Percentiles rank a stretch among this genome's conserved stretches.
Conservation (phyloP, 2,888 invertebrate genomes). For the Noctua janthe region DNA sequence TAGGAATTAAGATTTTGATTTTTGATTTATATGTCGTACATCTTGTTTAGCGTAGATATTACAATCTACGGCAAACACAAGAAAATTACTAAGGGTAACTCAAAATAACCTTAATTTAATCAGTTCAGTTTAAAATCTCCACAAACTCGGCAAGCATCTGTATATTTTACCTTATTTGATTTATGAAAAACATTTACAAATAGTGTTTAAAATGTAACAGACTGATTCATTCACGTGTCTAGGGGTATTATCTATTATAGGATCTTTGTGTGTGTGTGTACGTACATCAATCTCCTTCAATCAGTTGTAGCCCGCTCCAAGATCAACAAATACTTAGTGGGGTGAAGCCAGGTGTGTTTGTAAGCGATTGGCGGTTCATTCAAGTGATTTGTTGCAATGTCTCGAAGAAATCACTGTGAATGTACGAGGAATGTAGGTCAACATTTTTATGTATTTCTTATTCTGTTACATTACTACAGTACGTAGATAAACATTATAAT, state of each 20-base stretch:
- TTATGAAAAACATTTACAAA: conserved; percentile 50
- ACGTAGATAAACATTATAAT: no score
- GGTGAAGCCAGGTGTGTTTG: background rate
- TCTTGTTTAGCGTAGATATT: no score
- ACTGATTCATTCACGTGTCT: conserved; percentile 52
- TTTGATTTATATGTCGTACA: no score
- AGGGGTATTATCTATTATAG: conserved; percentile 33
- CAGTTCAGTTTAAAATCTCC: background rate
- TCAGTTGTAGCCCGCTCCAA: conserved; percentile 49
- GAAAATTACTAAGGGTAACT: background rate
- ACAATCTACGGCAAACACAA: background rate
- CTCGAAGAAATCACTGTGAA: background rate
- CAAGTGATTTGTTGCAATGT: background rate
- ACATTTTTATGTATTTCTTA: background rate
- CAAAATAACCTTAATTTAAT: background rate
- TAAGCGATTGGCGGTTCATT: conserved; percentile 11
- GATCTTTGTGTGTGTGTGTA: conserved; percentile 40
- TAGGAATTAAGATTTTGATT: no score
- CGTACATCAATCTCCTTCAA: conserved; percentile 60
- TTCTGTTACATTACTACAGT: no score
- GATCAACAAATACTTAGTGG: conserved; percentile 59
- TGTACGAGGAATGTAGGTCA: background rate
- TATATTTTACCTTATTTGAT: conserved; percentile 34
- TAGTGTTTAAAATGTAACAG: conserved; percentile 41
- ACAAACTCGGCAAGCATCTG: conserved; percentile 8